Percentiles rank a stretch among this genome's conserved stretches.
These are phyloP conservation scores for Oscheius sp. DNA, from an alignment of 1,140 invertebrate genomes.

Conservation along the genomic window DNA sequence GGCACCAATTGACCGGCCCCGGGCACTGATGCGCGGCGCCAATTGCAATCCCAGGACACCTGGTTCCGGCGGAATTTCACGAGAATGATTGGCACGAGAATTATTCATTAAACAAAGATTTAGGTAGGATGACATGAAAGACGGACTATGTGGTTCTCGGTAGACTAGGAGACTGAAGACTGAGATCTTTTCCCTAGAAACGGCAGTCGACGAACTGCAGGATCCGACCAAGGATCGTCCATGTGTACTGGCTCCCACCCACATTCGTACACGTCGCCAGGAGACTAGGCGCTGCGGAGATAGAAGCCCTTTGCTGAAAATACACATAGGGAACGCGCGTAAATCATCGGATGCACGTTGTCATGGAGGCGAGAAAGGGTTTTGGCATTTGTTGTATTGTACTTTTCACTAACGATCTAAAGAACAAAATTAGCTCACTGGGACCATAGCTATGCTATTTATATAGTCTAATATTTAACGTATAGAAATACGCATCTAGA, in stretches of 20 bases:
- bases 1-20: not conserved
- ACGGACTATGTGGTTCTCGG: not conserved
- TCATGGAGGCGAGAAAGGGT: too few species aligned
- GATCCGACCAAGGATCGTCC: conserved; percentile 59
- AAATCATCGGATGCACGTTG: not conserved
- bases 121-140: not conserved
- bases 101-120: not conserved
- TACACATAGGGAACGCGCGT: not conserved
- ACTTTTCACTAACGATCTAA: too few species aligned
- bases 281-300: conserved; percentile 53
- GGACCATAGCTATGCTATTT: too few species aligned
- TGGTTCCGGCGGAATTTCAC: not conserved
- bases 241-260: conserved; percentile 59
- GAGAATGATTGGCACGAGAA: not conserved
- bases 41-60: not conserved
- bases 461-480: too few species aligned
- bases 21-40: not conserved
- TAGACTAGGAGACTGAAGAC: not conserved
- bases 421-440: too few species aligned
- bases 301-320: conserved; percentile 58
- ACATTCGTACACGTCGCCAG: conserved; percentile 59
- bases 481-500: too few species aligned
- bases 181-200: conserved; percentile 48
- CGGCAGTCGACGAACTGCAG: conserved; percentile 60
- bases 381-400: too few species aligned